Evolutionary conservation across 1,140 invertebrate species (phyloP).

Genomic region (Dendroctonus valens): DNA sequence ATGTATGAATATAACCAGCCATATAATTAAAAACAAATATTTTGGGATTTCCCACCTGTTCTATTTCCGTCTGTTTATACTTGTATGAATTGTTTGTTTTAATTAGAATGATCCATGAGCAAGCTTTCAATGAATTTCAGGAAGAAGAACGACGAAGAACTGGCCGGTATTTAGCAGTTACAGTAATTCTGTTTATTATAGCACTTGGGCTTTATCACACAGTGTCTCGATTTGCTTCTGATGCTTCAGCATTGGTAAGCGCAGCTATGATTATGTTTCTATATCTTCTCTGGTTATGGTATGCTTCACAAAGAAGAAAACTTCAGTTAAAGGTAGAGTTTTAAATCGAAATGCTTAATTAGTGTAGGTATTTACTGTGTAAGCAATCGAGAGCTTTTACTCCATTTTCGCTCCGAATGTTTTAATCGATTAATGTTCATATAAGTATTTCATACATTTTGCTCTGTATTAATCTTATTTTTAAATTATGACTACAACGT

Average conservation of each 20-base stretch:
- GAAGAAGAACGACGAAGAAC: slow-evolving; percentile 35
- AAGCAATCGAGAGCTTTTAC: too few relatives aligned
- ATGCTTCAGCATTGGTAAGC: slow-evolving; percentile 27
- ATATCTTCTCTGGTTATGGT: slow-evolving; percentile 34
- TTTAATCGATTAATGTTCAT: too few relatives aligned
- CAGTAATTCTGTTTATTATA: slow-evolving; percentile 33
- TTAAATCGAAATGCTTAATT: neutral
- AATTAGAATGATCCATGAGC: too few relatives aligned
- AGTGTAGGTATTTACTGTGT: too few relatives aligned
- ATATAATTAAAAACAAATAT: too few relatives aligned
- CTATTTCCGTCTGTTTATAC: too few relatives aligned
- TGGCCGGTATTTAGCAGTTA: slow-evolving; percentile 33
- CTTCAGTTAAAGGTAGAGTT: slow-evolving; percentile 26
- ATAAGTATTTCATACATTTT: neutral
- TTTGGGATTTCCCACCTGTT: too few relatives aligned
- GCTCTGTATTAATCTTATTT: neutral
- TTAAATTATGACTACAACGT: slow-evolving; percentile 4
- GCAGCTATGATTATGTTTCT: slow-evolving; percentile 34
- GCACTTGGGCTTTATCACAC: slow-evolving; percentile 32
- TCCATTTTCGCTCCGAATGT: too few relatives aligned
- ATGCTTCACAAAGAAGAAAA: slow-evolving; percentile 32
- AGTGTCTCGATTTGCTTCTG: slow-evolving; percentile 25
- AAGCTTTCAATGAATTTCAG: slow-evolving; percentile 3
- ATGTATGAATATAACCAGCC: too few relatives aligned
- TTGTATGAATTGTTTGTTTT: too few relatives aligned